These are phyloP conservation scores for Antechinus flavipes DNA, from an alignment of 2,113 vertebrate species.

Conservation along the genomic window DNA sequence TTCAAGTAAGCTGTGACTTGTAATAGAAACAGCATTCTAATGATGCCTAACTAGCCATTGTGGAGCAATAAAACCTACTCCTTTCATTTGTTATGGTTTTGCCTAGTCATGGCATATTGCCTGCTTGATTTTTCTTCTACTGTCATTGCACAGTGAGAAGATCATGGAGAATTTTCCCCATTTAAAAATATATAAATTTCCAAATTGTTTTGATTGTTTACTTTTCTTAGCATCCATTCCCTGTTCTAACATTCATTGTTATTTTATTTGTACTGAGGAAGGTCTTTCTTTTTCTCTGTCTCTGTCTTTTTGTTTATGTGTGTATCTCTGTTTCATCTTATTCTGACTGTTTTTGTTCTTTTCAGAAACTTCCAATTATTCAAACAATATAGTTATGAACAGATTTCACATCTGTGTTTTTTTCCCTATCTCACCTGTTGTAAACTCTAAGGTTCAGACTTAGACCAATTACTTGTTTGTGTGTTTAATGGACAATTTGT, in stretches of 20 bases:
- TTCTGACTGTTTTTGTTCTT: too few relatives aligned
- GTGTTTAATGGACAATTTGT: constrained; percentile 33
- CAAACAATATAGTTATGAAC: too few relatives aligned
- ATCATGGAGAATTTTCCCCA: constrained; percentile 45
- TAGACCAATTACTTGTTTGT: neutral
- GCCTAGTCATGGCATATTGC: constrained; percentile 58
- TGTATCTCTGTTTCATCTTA: neutral
- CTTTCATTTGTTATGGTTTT: constrained; percentile 39
- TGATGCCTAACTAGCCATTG: constrained; percentile 65
- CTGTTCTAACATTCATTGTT: constrained; percentile 66
- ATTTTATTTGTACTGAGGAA: constrained; percentile 65
- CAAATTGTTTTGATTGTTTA: constrained; percentile 72
- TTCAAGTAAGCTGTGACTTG: constrained; percentile 44
- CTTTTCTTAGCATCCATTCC: constrained; percentile 64
- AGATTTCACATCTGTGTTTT: too few relatives aligned
- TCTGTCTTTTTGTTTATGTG: too few relatives aligned
- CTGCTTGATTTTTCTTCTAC: constrained; percentile 68
- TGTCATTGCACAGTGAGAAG: constrained; percentile 60
- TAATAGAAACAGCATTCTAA: constrained; percentile 38
- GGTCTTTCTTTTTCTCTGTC: too few relatives aligned
- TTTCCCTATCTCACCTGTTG: neutral
- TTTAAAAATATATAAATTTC: constrained; percentile 70
- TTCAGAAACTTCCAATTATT: too few relatives aligned
- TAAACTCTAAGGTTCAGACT: neutral
- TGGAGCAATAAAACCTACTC: constrained; percentile 46